Percentiles rank a stretch among this genome's conserved stretches.
These are phyloP conservation scores for Pantelozetes paolii DNA, from an alignment of 2,888 invertebrate species.

Conservation along the genomic window DNA sequence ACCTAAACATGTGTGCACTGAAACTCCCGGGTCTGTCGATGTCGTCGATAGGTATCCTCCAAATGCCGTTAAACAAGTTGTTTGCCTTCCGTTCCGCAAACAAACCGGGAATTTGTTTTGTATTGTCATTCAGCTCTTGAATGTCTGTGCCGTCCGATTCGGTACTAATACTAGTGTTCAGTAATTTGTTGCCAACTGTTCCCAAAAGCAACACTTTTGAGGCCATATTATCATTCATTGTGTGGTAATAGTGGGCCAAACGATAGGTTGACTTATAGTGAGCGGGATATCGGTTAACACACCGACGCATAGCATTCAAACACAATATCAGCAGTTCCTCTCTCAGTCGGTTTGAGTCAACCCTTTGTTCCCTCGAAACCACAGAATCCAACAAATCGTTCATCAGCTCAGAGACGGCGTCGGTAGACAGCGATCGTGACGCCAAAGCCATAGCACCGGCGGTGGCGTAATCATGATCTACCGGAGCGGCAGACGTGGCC, in stretches of 20 bases:
- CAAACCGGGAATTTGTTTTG: conserved; percentile 53
- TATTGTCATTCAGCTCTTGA: neutral
- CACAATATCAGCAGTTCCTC: conserved; percentile 62
- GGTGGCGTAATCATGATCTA: neutral
- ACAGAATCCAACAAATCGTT: conserved; percentile 37
- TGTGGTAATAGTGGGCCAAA: conserved; percentile 75
- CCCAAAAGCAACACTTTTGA: conserved; percentile 41
- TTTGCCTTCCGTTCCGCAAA: conserved; percentile 76
- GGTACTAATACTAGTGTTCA: neutral
- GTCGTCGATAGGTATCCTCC: conserved; percentile 83
- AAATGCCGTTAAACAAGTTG: conserved; percentile 88
- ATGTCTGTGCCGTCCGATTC: neutral
- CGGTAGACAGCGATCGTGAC: neutral
- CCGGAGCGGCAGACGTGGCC: neutral
- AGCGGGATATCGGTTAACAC: conserved; percentile 76
- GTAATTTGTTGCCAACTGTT: neutral
- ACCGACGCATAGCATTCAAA: conserved; percentile 73
- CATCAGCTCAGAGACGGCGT: neutral
- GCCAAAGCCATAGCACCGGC: neutral
- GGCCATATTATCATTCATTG: conserved; percentile 4
- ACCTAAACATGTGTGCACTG: conserved; percentile 81
- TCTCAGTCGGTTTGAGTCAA: conserved; percentile 12
- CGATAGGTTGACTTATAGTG: conserved; percentile 90
- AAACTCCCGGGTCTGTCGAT: conserved; percentile 88
- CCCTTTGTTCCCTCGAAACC: neutral